Percentiles rank a stretch among this genome's conserved stretches.
Conservation (phyloP, 2,888 invertebrate species). For the Eutolmus rufibarbis region DNA sequence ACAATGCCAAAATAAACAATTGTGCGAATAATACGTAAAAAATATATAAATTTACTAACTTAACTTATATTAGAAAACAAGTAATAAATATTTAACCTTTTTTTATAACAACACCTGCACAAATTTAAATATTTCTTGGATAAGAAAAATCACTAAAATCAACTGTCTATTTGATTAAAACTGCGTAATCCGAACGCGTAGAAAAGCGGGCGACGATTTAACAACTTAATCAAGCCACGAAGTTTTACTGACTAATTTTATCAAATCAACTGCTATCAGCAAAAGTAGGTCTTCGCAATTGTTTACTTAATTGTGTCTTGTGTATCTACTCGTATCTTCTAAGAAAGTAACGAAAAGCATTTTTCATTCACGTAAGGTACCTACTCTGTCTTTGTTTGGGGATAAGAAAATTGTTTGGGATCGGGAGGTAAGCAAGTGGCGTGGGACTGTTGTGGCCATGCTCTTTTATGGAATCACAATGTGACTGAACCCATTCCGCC, state of each 20-base stretch:
- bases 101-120: not conserved
- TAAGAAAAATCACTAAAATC: not conserved
- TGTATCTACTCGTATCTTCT: not conserved
- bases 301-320: not conserved
- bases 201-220: not conserved
- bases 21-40: not conserved
- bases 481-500: slow-evolving; percentile 13
- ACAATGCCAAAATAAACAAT: not conserved
- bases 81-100: not conserved
- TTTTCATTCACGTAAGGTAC: not conserved
- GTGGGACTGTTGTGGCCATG: not conserved
- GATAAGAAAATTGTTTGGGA: not conserved
- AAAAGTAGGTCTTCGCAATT: not conserved
- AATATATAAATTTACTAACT: not conserved
- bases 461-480: not conserved
- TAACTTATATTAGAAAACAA: not conserved
- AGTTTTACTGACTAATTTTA: not conserved
- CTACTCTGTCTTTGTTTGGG: not conserved
- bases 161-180: not conserved
- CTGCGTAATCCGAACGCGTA: not conserved
- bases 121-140: not conserved
- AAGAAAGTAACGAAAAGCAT: not conserved
- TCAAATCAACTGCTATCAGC: slow-evolving; percentile 1
- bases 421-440: not conserved
- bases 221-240: not conserved